These are phyloP conservation scores for Osmerus eperlanus DNA, from an alignment of 2,113 vertebrate species.

Conservation along the genomic window DNA sequence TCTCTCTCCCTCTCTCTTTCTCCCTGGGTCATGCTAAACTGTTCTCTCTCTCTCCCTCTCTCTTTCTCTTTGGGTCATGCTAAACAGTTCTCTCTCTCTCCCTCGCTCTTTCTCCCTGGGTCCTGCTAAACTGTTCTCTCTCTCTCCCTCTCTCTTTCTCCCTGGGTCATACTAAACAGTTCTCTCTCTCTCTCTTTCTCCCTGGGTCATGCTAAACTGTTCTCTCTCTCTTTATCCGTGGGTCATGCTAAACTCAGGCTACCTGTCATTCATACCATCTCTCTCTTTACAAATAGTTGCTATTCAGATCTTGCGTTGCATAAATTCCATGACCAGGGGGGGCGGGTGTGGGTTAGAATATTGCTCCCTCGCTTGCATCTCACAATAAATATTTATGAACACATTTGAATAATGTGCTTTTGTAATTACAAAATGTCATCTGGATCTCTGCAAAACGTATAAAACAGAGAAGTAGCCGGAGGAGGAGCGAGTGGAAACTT, in stretches of 20 bases:
- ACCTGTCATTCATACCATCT: constrained; percentile 8
- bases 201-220: not conserved
- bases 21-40: not conserved
- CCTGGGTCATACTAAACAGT: not conserved
- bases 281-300: constrained; percentile 50
- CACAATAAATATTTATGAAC: constrained; percentile 59
- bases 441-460: not conserved
- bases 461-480: not conserved
- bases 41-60: too few species aligned
- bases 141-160: too few species aligned
- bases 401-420: constrained; percentile 64
- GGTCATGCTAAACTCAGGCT: not conserved
- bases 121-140: not conserved
- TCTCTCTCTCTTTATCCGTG: not conserved
- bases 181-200: constrained; percentile 31
- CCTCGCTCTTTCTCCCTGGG: not conserved
- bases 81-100: too few species aligned
- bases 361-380: constrained; percentile 29
- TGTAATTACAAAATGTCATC: constrained; percentile 24
- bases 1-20: not conserved
- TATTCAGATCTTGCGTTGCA: constrained; percentile 53
- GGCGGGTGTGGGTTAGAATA: constrained; percentile 44
- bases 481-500: not conserved
- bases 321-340: constrained; percentile 54
- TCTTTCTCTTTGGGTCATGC: not conserved